Percentiles rank a stretch among this genome's conserved stretches.
Evolutionary conservation across 2,797 vertebrate species (phyloP).

Genomic region (Ambastaia sidthimunki): DNA sequence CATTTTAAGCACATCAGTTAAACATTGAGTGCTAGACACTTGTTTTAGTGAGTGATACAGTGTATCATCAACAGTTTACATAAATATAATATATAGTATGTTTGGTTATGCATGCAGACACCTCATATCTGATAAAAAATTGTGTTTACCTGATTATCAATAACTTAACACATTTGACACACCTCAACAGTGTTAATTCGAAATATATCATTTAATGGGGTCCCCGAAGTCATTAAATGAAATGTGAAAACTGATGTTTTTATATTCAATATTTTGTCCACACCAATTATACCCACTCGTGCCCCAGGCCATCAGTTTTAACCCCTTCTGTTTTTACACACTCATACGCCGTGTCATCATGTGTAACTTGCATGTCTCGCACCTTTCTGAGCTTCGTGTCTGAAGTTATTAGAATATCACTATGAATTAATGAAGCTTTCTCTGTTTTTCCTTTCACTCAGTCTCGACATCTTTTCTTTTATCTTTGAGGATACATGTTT

Average conservation of each 20-base stretch:
- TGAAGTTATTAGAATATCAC: slow-evolving; percentile 71
- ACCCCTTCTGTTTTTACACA: background rate
- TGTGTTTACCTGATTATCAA: background rate
- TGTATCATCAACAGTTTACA: background rate
- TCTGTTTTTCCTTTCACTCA: slow-evolving; percentile 68
- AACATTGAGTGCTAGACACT: too few species aligned
- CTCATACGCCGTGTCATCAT: slow-evolving; percentile 19
- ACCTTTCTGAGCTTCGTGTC: slow-evolving; percentile 66
- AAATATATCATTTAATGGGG: slow-evolving; percentile 44
- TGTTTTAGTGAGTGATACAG: too few species aligned
- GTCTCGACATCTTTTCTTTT: slow-evolving; percentile 69
- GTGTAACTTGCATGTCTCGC: slow-evolving; percentile 26
- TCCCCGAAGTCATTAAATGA: slow-evolving; percentile 43
- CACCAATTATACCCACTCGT: slow-evolving; percentile 49
- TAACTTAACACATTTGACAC: slow-evolving; percentile 38
- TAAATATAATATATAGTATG: background rate
- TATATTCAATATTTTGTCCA: slow-evolving; percentile 50
- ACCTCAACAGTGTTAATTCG: slow-evolving; percentile 47
- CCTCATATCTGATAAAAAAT: background rate
- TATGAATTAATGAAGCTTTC: slow-evolving; percentile 67
- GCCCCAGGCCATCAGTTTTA: slow-evolving; percentile 32
- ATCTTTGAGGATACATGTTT: slow-evolving; percentile 65
- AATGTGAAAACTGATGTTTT: slow-evolving; percentile 50
- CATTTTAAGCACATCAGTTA: too few species aligned
- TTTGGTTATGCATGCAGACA: background rate